phyloP scores from a whole-genome alignment of 2,797 vertebrate species.

The Gephyroberyx darwinii region DNA sequence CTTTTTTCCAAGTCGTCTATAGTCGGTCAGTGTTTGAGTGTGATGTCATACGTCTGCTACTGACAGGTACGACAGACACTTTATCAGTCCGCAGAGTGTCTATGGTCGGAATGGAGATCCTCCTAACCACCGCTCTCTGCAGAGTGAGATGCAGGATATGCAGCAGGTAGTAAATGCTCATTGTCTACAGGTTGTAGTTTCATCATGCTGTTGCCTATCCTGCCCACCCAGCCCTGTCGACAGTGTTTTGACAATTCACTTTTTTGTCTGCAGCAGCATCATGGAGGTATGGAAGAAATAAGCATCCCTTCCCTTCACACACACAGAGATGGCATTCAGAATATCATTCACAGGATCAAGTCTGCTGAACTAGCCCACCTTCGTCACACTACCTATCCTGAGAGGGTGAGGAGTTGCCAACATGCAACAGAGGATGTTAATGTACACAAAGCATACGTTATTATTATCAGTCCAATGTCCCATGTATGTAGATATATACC shows the following conservation, averaged over 20 bases:
- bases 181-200: not conserved
- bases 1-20: not conserved
- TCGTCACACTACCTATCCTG: slow-evolving; percentile 63
- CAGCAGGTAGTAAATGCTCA: slow-evolving; percentile 67
- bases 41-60: slow-evolving; percentile 19
- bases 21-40: not conserved
- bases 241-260: no score
- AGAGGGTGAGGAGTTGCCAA: slow-evolving; percentile 63
- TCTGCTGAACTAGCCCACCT: slow-evolving; percentile 68
- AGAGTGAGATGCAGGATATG: slow-evolving; percentile 78
- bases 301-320: slow-evolving; percentile 54
- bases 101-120: slow-evolving; percentile 47
- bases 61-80: slow-evolving; percentile 76
- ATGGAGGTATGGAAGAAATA: slow-evolving; percentile 63
- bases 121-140: slow-evolving; percentile 76
- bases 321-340: slow-evolving; percentile 66
- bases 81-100: slow-evolving; percentile 51
- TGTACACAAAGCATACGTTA: not conserved
- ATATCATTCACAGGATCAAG: slow-evolving; percentile 75
- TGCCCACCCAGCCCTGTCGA: not conserved
- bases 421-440: not conserved
- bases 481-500: slow-evolving; percentile 9
- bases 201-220: not conserved
- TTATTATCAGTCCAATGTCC: not conserved
- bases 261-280: slow-evolving; percentile 47